phyloP scores from a whole-genome alignment of 2,797 vertebrate species.

The Clarias pachynema region DNA sequence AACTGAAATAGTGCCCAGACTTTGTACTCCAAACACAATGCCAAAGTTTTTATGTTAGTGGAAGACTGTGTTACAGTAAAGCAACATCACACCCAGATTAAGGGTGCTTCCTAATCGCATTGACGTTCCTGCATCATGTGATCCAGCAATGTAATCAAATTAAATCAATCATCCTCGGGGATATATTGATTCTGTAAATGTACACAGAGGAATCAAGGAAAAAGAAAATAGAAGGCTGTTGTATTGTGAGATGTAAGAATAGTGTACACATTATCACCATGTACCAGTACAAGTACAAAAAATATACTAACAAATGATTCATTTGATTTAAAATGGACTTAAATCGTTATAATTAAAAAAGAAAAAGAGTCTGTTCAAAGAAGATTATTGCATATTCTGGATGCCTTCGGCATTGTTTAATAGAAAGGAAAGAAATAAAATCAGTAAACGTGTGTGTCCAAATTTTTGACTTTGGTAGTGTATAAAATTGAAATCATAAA shows the following conservation, averaged over 20 bases:
- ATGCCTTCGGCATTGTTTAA: too few relatives aligned
- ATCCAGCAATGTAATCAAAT: neutral
- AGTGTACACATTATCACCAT: neutral
- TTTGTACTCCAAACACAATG: constrained; percentile 8
- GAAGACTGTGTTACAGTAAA: neutral
- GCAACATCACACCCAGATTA: neutral
- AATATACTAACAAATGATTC: neutral
- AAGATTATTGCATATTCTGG: too few relatives aligned
- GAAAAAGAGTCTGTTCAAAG: too few relatives aligned
- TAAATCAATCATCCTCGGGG: too few relatives aligned
- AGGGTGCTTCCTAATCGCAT: neutral
- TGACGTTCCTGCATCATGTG: neutral
- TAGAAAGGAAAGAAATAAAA: too few relatives aligned
- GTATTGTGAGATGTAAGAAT: neutral
- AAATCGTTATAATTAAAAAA: neutral
- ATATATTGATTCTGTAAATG: neutral
- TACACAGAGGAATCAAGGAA: neutral
- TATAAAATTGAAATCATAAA: too few relatives aligned
- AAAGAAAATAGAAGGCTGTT: neutral
- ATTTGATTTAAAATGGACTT: neutral
- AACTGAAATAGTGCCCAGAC: constrained; percentile 7
- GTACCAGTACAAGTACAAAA: neutral
- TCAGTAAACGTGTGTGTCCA: too few relatives aligned
- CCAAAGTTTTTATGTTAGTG: neutral
- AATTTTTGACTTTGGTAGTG: too few relatives aligned